A percentile compares a stretch with the other conserved stretches of the same genome.
Evolutionary conservation across 2,888 invertebrate species (phyloP).

Genomic region (Malthinus seriepunctatus): DNA sequence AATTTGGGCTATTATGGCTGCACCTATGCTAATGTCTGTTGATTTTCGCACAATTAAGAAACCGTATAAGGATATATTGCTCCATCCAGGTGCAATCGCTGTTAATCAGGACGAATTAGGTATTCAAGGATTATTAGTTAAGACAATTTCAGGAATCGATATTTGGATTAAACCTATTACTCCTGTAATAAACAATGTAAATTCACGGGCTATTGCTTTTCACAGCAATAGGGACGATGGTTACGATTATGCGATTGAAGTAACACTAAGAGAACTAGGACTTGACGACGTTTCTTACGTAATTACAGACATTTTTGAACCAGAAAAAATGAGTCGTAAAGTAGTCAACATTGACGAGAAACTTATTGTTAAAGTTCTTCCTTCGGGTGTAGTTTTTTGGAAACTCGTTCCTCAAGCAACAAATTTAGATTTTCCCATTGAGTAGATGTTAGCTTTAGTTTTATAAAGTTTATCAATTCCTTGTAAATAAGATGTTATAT

Average conservation of each 20-base stretch:
- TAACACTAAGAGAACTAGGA: conserved; percentile 46
- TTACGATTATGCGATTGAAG: conserved; percentile 51
- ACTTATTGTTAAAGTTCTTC: conserved; percentile 32
- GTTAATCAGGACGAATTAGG: conserved; percentile 68
- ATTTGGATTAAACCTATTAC: conserved; percentile 63
- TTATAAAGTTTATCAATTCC: background rate
- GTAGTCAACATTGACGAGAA: conserved; percentile 15
- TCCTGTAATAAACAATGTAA: conserved; percentile 53
- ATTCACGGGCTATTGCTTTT: conserved; percentile 63
- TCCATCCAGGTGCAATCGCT: conserved; percentile 62
- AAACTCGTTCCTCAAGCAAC: conserved; percentile 4
- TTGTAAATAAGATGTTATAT: no score
- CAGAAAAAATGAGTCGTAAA: conserved; percentile 1
- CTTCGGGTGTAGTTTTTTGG: conserved; percentile 31
- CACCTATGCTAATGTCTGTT: conserved; percentile 68
- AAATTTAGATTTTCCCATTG: no score
- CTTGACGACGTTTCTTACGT: conserved; percentile 48
- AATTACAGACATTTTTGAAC: conserved; percentile 44
- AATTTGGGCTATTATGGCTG: conserved; percentile 68
- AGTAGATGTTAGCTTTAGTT: background rate
- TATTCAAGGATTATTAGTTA: conserved; percentile 56
- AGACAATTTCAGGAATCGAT: conserved; percentile 48
- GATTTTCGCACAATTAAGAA: conserved; percentile 61
- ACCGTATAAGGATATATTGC: conserved; percentile 61
- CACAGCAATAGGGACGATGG: conserved; percentile 58